Evolutionary conservation across 2,888 invertebrate genomes (phyloP).

Genomic region (Eretmocerus hayati): DNA sequence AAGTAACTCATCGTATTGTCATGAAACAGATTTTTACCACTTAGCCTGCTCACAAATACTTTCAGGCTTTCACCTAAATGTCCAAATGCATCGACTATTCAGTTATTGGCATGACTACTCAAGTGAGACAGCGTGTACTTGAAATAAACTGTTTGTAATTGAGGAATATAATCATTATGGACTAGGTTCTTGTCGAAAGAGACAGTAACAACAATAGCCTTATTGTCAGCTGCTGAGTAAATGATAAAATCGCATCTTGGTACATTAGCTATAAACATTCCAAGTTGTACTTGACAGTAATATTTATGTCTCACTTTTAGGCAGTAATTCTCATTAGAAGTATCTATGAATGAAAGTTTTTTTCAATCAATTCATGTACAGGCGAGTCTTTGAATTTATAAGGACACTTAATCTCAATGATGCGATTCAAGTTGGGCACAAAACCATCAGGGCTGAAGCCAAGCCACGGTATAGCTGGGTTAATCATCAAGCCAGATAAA

Average conservation of each 20-base stretch:
- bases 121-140: not conserved
- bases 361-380: no score
- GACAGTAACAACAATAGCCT: not conserved
- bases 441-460: not conserved
- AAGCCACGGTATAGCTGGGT: not conserved
- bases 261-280: not conserved
- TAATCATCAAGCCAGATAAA: not conserved
- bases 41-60: no score
- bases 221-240: not conserved
- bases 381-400: no score
- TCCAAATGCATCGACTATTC: no score
- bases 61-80: no score
- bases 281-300: constrained; percentile 1
- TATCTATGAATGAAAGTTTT: no score
- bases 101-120: no score
- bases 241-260: not conserved
- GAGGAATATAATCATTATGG: not conserved
- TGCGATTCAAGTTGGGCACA: not conserved
- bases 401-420: not conserved
- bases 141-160: not conserved
- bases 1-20: no score
- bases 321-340: no score
- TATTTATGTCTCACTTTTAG: no score
- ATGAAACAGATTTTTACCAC: no score
- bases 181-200: not conserved